Percentiles rank a stretch among this genome's conserved stretches.
phyloP scores from a whole-genome alignment of 2,113 vertebrate genomes.

The Gambusia affinis region DNA sequence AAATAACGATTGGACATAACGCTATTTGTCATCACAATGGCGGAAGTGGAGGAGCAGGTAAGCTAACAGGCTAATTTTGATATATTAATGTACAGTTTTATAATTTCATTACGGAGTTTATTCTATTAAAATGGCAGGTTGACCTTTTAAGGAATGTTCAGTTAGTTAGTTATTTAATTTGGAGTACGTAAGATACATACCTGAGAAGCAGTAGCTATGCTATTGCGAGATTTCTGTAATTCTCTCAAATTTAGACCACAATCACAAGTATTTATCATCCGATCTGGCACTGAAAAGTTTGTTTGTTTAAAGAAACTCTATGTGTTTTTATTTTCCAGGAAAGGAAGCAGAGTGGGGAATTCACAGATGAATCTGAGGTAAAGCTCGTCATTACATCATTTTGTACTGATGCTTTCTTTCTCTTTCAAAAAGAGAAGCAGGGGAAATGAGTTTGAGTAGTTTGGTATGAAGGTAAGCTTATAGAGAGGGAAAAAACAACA shows the following conservation, averaged over 20 bases:
- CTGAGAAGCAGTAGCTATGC: neutral
- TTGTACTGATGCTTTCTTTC: neutral
- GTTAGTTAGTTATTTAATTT: neutral
- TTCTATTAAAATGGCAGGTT: neutral
- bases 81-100: neutral
- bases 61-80: constrained; percentile 47
- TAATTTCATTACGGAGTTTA: neutral
- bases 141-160: neutral
- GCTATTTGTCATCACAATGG: constrained; percentile 74
- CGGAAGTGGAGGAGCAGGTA: constrained; percentile 89
- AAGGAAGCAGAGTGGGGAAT: constrained; percentile 85
- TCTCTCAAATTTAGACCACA: neutral
- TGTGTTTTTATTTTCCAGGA: constrained; percentile 79
- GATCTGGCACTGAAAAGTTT: neutral
- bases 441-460: neutral
- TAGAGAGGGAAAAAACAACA: neutral
- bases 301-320: constrained; percentile 6
- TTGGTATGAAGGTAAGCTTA: neutral
- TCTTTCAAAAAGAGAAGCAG: neutral
- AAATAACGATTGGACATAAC: neutral
- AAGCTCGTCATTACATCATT: constrained; percentile 35
- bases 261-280: neutral
- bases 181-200: neutral
- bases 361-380: constrained; percentile 97
- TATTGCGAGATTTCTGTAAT: neutral